A percentile compares a stretch with the other conserved stretches of the same genome.
These are phyloP conservation scores for Alfaro cultratus DNA, from an alignment of 2,797 vertebrate genomes.

Conservation along the genomic window DNA sequence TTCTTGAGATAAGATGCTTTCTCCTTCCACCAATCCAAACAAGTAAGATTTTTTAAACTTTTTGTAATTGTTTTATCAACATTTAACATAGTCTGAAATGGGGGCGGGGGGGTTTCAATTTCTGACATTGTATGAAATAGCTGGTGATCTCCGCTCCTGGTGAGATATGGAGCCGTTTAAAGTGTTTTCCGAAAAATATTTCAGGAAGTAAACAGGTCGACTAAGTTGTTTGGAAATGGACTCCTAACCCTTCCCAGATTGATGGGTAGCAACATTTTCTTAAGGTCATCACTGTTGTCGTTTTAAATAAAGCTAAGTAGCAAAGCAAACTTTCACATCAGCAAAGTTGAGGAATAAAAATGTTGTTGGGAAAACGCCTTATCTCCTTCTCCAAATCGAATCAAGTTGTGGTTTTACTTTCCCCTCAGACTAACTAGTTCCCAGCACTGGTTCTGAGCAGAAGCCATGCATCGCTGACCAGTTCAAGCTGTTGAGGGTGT, in stretches of 20 bases:
- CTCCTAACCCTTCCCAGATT: background rate
- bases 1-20: background rate
- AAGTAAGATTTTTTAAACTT: background rate
- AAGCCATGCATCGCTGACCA: slow-evolving; percentile 13
- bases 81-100: background rate
- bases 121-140: background rate
- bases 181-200: background rate
- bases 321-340: background rate
- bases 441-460: slow-evolving; percentile 10
- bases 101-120: no score
- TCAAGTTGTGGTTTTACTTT: background rate
- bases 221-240: background rate
- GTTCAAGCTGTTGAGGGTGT: slow-evolving; percentile 46
- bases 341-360: background rate
- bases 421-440: background rate
- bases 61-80: background rate
- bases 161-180: background rate
- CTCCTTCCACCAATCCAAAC: background rate
- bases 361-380: background rate
- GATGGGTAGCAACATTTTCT: background rate
- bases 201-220: background rate
- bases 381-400: background rate
- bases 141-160: background rate
- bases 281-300: background rate
- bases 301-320: background rate